Evolutionary conservation across 2,888 invertebrate genomes (phyloP), one percentile per base, ranked within the genome.

Genomic region (Encarsia formosa): DNA sequence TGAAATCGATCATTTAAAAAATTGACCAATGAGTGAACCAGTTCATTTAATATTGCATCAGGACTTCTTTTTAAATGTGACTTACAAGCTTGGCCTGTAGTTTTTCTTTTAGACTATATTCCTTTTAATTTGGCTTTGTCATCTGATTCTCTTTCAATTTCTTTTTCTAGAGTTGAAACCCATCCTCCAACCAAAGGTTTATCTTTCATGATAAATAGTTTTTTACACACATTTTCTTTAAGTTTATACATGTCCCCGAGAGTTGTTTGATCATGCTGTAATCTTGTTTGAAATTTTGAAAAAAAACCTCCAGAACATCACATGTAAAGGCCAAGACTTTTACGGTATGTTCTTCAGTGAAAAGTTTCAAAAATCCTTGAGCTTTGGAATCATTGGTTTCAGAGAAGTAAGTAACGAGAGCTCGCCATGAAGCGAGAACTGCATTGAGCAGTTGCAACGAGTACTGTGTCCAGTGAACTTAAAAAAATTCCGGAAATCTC

Each of bases 351-450:
- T 29, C 26, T 8, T 31, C 4, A 15, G 31, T 43, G 15, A 43
- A 3, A 23, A 2, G 26, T 15, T 23, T 26, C 4, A 43, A 13
- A 16, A 43, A 43, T 9, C 26, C 43, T 1, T 26, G 23, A 1
- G 23, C 29, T 16, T 15, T 26, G 1, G n/a, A 16, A 8, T 43
- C 18, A 2, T 43, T 29, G 2, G 2, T 24, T 29, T 29, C 29
- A 6, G 6, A 6, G 37, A 40, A 40, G 22, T 40, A 40, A 4
- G 11, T 20, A n/a, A 40, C 23, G 19, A 45, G 23, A n/a, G 15
- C 34, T 22, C 35, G 32, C 45, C 35, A 45, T 3, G 45, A 45
- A 34, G 15, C 4, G 20, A 45, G 13, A 22, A 45, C 24, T 34
- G 35, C 18, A 16, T 2, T 22, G 4, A 35, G 20, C 15, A 45